Evolutionary conservation across 1,140 invertebrate species (phyloP), one percentile per base, ranked within the genome.

Genomic region (Drosophila bocki): DNA sequence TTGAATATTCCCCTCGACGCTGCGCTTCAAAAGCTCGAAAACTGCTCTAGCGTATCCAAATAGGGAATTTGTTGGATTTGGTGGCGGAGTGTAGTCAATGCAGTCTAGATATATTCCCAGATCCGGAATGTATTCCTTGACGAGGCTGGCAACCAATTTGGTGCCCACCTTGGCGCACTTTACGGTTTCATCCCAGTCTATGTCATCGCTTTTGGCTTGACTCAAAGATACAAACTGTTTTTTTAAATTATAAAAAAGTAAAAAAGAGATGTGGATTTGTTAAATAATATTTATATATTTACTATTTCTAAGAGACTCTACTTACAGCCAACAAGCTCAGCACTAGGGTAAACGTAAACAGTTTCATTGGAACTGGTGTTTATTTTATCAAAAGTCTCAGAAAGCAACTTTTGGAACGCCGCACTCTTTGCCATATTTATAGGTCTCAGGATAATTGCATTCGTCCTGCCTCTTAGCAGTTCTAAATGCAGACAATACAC

Each of bases 321-420:
- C 70, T 71, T 54, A 74, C 70, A 45, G 68, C 45, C 26, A 74
- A 11, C 29, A 71, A 15, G 53, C 54, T 41, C 39, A 74, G 26
- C 32, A 71, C 13, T 6, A 74, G 22, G 13, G 53, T 41, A 17
- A 42, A 2, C 17, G 50, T 39, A n/a, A 33, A 17, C 22, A 60
- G 47, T 51, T 74, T 42, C 70, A 71, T 74, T 67, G 45, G 19
- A 17, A 33, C 22, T 54, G 8, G 3, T n/a, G 15, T 61, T 32
- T 65, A 13, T 37, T 45, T 39, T 22, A 12, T 12, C 32, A 62
- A 42, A 44, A 17, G 48, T 7, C 39, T 45, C n/a, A 22, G 26
- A 9, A 44, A 17, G 22, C 17, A 37, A 59, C 39, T 42, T 70
- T 59, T n/a, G 13, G 35, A 4, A 32, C 12, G 8, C 42, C 8